Conservation (phyloP, 1,140 invertebrate species). For the Schlechtendalia chinensis region DNA sequence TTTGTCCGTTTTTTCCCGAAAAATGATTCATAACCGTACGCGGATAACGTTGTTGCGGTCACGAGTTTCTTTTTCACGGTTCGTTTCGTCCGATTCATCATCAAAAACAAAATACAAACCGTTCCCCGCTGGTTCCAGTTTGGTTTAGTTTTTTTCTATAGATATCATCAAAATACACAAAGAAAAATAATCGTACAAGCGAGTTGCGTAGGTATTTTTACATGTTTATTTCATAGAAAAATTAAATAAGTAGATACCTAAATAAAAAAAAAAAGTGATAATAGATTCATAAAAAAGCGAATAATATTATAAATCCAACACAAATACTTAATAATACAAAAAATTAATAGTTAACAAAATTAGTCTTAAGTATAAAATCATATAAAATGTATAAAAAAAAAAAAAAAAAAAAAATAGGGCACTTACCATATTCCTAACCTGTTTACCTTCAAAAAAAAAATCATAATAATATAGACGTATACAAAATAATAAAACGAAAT, state of each 20-base stretch:
- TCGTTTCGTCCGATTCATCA: not conserved
- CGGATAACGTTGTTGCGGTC: too few relatives aligned
- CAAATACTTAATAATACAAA: slow-evolving; percentile 49
- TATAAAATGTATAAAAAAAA: slow-evolving; percentile 49
- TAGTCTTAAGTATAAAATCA: slow-evolving; percentile 49
- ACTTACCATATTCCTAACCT: slow-evolving; percentile 47
- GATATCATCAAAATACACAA: too few relatives aligned
- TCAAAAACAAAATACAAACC: not conserved
- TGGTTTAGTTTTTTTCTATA: too few relatives aligned
- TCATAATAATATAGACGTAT: slow-evolving; percentile 42
- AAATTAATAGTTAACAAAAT: slow-evolving; percentile 50
- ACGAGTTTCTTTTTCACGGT: too few relatives aligned
- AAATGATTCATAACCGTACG: not conserved
- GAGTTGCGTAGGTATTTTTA: slow-evolving; percentile 41
- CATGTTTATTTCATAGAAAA: slow-evolving; percentile 41
- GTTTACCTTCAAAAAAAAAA: slow-evolving; percentile 34
- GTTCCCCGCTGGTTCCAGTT: not conserved
- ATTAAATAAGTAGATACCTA: slow-evolving; percentile 48
- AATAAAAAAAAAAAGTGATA: slow-evolving; percentile 46
- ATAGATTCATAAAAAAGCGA: slow-evolving; percentile 49
- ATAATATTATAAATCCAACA: slow-evolving; percentile 50
- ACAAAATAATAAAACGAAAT: slow-evolving; percentile 43
- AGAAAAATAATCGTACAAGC: not conserved
- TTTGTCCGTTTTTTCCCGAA: not conserved
- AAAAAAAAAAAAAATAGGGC: slow-evolving; percentile 42